Base-by-base conservation (phyloP, 2,888 invertebrate genomes). In the Andrena hattorfiana region DNA sequence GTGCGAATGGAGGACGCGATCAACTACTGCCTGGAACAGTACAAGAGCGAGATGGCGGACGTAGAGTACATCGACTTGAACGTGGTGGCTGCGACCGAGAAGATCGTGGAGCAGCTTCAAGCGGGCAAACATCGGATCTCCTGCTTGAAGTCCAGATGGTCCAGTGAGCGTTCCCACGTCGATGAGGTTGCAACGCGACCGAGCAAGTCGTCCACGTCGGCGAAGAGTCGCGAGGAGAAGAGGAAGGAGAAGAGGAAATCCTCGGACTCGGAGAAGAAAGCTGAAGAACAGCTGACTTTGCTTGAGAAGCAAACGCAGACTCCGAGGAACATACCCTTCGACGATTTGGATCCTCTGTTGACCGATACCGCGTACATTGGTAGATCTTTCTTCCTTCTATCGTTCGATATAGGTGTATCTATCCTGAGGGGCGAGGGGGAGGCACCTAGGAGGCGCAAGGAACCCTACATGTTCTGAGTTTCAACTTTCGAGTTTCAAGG, bases 291-390 rank as follows among this genome's bases (percentile, higher is more conserved):
- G 13, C 0, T 2, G 6, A 0, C 3, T 0, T 28, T 20, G 0
- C 23, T 6, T 7, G 89, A 90, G 26, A 96, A 96, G 91, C 94
- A 94, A 89, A 95, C 95, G 0, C 96, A 96, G 93, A 96, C 96
- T 16, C 96, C 96, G 28, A 95, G 94, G 90, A 93, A 94, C 3
- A 95, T 95, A 84, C 96, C 96, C 0, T 95, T 95, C 89, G 95
- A 96, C 90, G 95, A 95, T 85, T 94, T 95, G n/a, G 83, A 90
- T 80, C 89, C 90, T 0, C 88, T 86, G 48, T 91, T 96, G 48
- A 95, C 95, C 3, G 68, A 91, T 35, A 85, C 94, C 60, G 96
- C 96, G 5, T 94, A 94, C 69, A 73, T 88, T 7, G 87, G 86
- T 86, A 56, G 20, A 23, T 2, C 56, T 10, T 4, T 23, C 10